phyloP scores from a whole-genome alignment of 2,113 vertebrate species.

The Centrocercus urophasianus region DNA sequence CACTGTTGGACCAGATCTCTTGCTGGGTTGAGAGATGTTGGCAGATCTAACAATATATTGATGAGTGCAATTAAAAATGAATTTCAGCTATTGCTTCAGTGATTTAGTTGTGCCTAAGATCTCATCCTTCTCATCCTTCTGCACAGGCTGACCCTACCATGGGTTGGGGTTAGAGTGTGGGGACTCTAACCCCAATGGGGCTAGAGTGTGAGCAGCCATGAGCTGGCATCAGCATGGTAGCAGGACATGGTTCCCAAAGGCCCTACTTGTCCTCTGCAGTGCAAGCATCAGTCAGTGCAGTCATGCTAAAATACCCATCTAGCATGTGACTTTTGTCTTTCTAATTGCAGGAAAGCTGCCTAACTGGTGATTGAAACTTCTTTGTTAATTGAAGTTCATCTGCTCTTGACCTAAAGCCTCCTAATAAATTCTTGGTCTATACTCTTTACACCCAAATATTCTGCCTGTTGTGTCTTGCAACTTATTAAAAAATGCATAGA shows the following conservation, averaged over 20 bases:
- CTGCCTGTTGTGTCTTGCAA: not conserved
- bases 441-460: not conserved
- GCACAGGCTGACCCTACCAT: fast-evolving
- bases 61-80: not conserved
- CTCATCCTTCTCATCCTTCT: not conserved
- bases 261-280: not conserved
- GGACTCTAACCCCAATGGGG: no score
- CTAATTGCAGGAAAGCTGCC: not conserved
- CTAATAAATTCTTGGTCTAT: not conserved
- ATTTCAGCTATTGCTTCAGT: not conserved
- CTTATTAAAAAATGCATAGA: not conserved
- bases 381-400: not conserved
- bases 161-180: no score
- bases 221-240: not conserved
- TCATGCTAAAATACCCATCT: not conserved
- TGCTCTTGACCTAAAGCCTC: not conserved
- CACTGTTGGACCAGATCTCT: not conserved
- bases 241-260: not conserved
- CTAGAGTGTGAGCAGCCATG: not conserved
- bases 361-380: not conserved
- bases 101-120: not conserved
- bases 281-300: not conserved
- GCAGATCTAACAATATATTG: not conserved
- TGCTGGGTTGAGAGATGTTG: not conserved
- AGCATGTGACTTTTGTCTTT: not conserved